Conservation (phyloP, 2,113 vertebrate genomes). For the Pogonocichla stellata region DNA sequence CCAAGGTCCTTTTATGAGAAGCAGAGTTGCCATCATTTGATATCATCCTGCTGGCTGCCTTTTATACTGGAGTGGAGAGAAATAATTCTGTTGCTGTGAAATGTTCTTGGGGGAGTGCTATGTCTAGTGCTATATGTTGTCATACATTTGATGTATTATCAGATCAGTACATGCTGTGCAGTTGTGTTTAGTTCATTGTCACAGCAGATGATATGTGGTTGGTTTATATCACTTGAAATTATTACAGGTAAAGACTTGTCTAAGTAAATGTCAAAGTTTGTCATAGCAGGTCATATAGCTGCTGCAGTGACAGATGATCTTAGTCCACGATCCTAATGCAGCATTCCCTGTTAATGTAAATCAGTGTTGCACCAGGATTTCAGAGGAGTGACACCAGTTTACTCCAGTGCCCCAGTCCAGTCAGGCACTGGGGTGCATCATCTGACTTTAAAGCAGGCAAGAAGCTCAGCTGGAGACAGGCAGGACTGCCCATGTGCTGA, state of each 20-base stretch:
- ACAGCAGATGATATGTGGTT: conserved; percentile 9
- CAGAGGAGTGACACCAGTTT: conserved; percentile 2
- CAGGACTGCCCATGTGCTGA: neutral
- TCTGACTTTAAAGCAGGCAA: neutral
- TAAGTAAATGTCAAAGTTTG: conserved; percentile 32
- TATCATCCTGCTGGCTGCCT: conserved; percentile 24
- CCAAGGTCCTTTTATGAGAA: conserved; percentile 44
- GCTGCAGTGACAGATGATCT: conserved; percentile 1
- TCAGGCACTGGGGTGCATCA: neutral
- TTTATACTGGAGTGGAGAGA: neutral
- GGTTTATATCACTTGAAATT: conserved; percentile 47
- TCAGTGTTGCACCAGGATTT: neutral
- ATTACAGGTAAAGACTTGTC: conserved; percentile 62
- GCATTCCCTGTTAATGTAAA: neutral
- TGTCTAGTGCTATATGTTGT: conserved; percentile 23
- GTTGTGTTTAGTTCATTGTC: conserved; percentile 39
- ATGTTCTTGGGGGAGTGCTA: neutral
- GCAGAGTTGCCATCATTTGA: conserved; percentile 33
- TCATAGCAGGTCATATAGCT: conserved; percentile 5
- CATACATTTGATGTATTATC: conserved; percentile 38
- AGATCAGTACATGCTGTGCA: neutral
- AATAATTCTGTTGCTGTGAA: neutral
- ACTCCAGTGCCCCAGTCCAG: neutral
- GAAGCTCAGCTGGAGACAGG: neutral
- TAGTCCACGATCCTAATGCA: neutral